Conservation (phyloP, 2,797 vertebrate species). For the Sternotherus odoratus region DNA sequence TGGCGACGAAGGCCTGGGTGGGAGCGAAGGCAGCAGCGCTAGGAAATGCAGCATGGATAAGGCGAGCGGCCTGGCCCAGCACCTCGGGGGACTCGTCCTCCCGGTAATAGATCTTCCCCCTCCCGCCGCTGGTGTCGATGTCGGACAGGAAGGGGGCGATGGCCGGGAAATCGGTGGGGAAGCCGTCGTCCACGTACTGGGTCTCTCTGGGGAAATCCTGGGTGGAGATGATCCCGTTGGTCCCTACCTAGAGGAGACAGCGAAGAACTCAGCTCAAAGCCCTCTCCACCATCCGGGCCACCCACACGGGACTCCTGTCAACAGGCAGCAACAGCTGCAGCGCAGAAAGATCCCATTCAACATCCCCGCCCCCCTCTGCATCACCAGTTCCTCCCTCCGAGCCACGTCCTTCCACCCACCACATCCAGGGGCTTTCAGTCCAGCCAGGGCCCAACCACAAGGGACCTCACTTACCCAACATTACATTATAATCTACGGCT, state of each 20-base stretch:
- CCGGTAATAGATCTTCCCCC: conserved; percentile 90
- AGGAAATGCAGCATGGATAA: conserved; percentile 89
- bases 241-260: conserved; percentile 87
- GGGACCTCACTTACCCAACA: too few relatives aligned
- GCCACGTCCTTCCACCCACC: too few relatives aligned
- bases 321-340: neutral
- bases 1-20: conserved; percentile 87
- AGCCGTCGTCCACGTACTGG: conserved; percentile 95
- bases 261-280: neutral
- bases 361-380: neutral
- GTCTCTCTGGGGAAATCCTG: conserved; percentile 96
- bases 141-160: conserved; percentile 95
- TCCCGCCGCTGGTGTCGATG: conserved; percentile 90
- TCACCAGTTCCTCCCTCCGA: neutral
- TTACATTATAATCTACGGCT: neutral
- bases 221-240: conserved; percentile 96
- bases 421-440: too few relatives aligned
- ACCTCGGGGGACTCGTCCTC: conserved; percentile 85
- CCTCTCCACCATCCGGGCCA: neutral
- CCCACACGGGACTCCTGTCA: neutral
- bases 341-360: neutral
- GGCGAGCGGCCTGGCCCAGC: conserved; percentile 82
- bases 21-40: conserved; percentile 82
- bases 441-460: too few relatives aligned
- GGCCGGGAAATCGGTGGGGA: conserved; percentile 95